Evolutionary conservation across 1,140 invertebrate genomes (phyloP), one percentile per base, ranked within the genome.

Genomic region (Rhizoglyphus robini): DNA sequence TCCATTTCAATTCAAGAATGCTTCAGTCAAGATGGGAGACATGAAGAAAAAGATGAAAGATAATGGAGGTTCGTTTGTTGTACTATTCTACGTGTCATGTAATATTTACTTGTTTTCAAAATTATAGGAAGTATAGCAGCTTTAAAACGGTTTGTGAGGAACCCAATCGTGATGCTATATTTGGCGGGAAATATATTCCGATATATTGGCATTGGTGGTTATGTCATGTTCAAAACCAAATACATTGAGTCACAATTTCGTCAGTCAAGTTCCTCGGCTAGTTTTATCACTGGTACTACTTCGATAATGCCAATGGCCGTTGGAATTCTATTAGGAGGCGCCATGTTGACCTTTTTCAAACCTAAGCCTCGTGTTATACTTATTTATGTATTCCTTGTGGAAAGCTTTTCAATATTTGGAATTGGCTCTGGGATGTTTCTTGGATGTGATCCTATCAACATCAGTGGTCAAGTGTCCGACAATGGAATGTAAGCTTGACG

Each of bases 211-310:
- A 84, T 83, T 68, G 83, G 83, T 74, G 84, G 84, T 0, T 87
- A 85, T 69, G 84, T 83, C 81, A 84, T 85, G 13, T 87, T 86
- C 69, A 80, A 85, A 73, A 84, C 85, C 0, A 87, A 87, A 72
- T 87, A 86, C 65, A 84, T 86, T 61, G 85, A 87, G 74, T 83
- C 82, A 0, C 83, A 86, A 72, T 87, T 86, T 71, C 80, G 82
- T 66, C 82, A 85, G 69, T 84, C 84, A 15, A 83, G 84, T 1
- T 83, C 83, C 0, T 79, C 79, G 0, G 84, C 84, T 1, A 83
- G 82, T 61, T 54, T 72, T 20, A 68, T 68, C 47, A 67, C 67
- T 69, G 72, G 72, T 8, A 32, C 67, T 2, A 83, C 86, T 5
- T 60, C 58, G 15, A 38, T 60, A 29, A 32, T 34, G 29, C 38